A percentile compares a stretch with the other conserved stretches of the same genome.
phyloP scores from a whole-genome alignment of 1,140 invertebrate species.

The Aphaenogaster ashmeadi region DNA sequence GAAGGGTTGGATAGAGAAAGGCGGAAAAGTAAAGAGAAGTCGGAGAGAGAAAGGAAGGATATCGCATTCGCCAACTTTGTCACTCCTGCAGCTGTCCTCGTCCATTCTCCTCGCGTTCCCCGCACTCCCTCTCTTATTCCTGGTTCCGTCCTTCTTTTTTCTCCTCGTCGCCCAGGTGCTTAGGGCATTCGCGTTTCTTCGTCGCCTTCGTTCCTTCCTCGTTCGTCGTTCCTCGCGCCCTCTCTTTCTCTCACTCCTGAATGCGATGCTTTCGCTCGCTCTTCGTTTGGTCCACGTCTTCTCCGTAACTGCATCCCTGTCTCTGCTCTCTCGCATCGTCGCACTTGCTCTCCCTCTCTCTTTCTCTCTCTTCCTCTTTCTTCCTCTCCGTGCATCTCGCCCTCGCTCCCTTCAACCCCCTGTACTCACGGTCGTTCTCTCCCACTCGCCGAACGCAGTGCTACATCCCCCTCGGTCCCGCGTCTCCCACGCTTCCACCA shows the following conservation, averaged over 20 bases:
- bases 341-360: background rate
- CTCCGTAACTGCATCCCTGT: constrained; percentile 25
- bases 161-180: constrained; percentile 45
- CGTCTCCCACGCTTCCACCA: constrained; percentile 72
- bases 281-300: background rate
- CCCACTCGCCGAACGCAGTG: constrained; percentile 64
- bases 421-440: constrained; percentile 58
- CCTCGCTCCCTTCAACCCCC: constrained; percentile 64
- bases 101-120: background rate
- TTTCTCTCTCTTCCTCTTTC: background rate
- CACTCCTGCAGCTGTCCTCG: constrained; percentile 7
- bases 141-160: constrained; percentile 32
- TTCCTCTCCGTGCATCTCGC: constrained; percentile 39
- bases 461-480: constrained; percentile 45
- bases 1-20: constrained; percentile 33
- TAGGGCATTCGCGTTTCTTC: constrained; percentile 51
- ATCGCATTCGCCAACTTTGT: constrained; percentile 51
- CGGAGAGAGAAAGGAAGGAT: constrained; percentile 22
- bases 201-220: constrained; percentile 42
- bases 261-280: constrained; percentile 38
- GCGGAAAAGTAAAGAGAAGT: constrained; percentile 35
- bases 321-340: constrained; percentile 24
- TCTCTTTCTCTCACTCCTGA: constrained; percentile 15
- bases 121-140: background rate
- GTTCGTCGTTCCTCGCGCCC: constrained; percentile 2